Evolutionary conservation across 2,797 vertebrate genomes (phyloP), one percentile per base, ranked within the genome.

Genomic region (Mallotus villosus): DNA sequence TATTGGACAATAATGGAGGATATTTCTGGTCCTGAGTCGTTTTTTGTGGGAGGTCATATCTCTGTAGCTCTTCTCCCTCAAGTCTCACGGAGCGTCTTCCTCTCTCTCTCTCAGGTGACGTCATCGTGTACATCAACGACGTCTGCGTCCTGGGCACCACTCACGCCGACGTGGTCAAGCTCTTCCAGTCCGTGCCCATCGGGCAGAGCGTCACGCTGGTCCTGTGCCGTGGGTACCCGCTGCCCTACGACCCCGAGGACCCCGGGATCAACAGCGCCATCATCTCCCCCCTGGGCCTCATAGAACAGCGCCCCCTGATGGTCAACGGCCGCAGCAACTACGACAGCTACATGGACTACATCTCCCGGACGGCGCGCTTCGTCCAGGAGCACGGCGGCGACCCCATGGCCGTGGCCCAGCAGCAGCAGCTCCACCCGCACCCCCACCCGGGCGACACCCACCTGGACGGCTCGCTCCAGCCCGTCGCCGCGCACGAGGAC

Each of bases 71-170:
- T 6, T 34, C 3, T 46, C 5, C 24, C 22, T 46, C 24, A 4
- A 8, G 16, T 67, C 2, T 68, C 51, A 12, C 8, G 19, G 49
- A 21, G 25, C 24, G 24, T 60, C 58, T 60, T 3, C 58, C 9
- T 32, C 2, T 34, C 9, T 32, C 2, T 34, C 11, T 59, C 67
- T 32, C 91, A 99, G 97, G 97, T 85, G 97, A 99, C 83, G 97
- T 99, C 87, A 96, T 98, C 77, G 97, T 99, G 91, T 98, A 99
- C 93, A 98, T 98, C 91, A 97, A 97, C 81, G 96, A 98, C 82
- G 94, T 97, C 79, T 98, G 96, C 85, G 97, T 99, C 89, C 93
- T 99, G 89, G 97, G 97, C 72, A 96, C 97, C 85, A 99, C 97
- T 83, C 97, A 99, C 81, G 96, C 97, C 69, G 97, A 99, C 81